These are phyloP conservation scores for Panonychus citri DNA, from an alignment of 1,140 invertebrate species.

Conservation along the genomic window DNA sequence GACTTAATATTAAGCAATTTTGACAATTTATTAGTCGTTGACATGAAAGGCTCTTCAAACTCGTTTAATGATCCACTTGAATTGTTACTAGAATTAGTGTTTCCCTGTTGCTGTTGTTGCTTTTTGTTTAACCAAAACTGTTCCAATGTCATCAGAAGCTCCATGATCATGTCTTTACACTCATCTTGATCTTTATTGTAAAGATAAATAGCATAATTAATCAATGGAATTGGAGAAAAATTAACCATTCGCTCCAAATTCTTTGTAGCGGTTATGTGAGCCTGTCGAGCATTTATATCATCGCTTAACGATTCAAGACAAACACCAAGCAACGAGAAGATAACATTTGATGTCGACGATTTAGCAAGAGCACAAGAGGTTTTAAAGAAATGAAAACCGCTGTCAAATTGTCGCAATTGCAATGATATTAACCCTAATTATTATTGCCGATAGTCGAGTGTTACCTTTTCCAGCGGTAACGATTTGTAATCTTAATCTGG, in stretches of 20 bases:
- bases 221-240: neutral
- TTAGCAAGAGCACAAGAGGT: neutral
- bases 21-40: constrained; percentile 4
- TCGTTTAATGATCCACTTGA: neutral
- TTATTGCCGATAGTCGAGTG: constrained; percentile 11
- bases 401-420: constrained; percentile 51
- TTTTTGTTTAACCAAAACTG: constrained; percentile 11
- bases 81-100: too few relatives aligned
- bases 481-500: constrained; percentile 23
- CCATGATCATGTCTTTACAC: constrained; percentile 6
- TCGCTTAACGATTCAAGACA: constrained; percentile 8
- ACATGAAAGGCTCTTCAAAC: constrained; percentile 7
- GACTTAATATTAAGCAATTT: neutral
- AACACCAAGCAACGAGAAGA: constrained; percentile 4
- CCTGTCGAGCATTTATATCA: constrained; percentile 6
- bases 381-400: constrained; percentile 51
- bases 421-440: constrained; percentile 51
- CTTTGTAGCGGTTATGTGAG: constrained; percentile 6
- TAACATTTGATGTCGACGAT: neutral
- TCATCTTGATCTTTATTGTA: constrained; percentile 7
- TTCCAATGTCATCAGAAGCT: constrained; percentile 10
- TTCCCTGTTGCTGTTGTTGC: constrained; percentile 2
- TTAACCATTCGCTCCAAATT: too few relatives aligned
- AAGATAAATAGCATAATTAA: constrained; percentile 8
- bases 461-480: constrained; percentile 23